A percentile compares a stretch with the other conserved stretches of the same genome.
Conservation (phyloP, 2,797 vertebrate species). For the Labeo calbasu region DNA sequence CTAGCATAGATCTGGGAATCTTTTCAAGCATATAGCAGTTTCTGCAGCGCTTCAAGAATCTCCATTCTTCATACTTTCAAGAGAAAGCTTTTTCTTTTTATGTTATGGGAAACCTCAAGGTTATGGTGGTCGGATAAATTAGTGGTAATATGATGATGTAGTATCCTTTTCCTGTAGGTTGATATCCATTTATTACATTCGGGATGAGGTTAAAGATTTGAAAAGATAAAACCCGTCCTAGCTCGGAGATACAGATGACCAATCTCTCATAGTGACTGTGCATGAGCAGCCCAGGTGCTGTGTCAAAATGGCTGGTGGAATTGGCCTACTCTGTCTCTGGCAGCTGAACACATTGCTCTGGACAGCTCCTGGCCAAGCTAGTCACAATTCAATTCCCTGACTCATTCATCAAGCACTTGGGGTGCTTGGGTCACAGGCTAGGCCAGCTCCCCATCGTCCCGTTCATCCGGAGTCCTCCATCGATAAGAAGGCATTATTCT, state of each 20-base stretch:
- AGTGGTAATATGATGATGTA: conserved; percentile 33
- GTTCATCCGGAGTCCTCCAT: conserved; percentile 33
- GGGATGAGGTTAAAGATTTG: conserved; percentile 45
- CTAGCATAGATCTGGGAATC: conserved; percentile 11
- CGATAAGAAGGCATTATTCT: conserved; percentile 47
- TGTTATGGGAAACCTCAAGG: conserved; percentile 34
- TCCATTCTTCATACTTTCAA: not conserved
- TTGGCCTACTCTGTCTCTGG: conserved; percentile 56
- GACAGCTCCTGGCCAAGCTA: conserved; percentile 56
- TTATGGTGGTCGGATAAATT: conserved; percentile 40
- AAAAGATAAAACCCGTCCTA: conserved; percentile 31
- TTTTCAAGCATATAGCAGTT: conserved; percentile 6
- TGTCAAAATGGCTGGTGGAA: conserved; percentile 55
- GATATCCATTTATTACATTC: conserved; percentile 51
- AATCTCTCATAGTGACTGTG: conserved; percentile 44
- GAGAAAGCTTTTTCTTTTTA: conserved; percentile 24
- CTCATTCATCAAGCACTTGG: conserved; percentile 59
- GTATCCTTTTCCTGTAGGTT: conserved; percentile 19
- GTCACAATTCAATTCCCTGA: conserved; percentile 58
- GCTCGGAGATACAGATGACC: conserved; percentile 24
- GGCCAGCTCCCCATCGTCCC: conserved; percentile 24
- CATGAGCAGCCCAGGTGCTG: conserved; percentile 44
- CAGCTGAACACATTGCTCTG: conserved; percentile 59
- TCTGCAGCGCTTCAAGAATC: conserved; percentile 10
- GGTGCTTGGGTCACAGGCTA: conserved; percentile 38